Conservation (phyloP, 2,113 vertebrate genomes). For the Mellivora capensis region DNA sequence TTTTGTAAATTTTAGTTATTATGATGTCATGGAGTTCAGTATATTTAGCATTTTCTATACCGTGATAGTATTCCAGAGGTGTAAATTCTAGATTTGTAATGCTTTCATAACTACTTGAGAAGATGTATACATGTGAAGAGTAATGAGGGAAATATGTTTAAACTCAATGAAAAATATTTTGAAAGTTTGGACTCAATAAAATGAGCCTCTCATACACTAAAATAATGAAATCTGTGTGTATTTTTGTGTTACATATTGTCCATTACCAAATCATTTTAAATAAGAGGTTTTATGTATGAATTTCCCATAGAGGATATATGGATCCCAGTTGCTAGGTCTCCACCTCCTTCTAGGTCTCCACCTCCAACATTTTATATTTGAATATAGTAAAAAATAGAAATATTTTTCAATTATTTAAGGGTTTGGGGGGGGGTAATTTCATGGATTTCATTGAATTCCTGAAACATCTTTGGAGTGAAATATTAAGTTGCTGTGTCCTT, state of each 20-base stretch:
- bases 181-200: background rate
- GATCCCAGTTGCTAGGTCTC: background rate
- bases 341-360: background rate
- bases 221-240: background rate
- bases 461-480: background rate
- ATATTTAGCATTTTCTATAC: background rate
- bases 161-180: background rate
- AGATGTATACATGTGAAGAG: background rate
- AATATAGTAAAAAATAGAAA: background rate
- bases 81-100: background rate
- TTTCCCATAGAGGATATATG: background rate
- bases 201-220: background rate
- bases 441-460: background rate
- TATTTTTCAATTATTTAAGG: background rate
- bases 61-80: background rate
- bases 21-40: background rate
- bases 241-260: background rate
- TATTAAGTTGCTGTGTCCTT: background rate
- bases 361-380: background rate
- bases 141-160: background rate
- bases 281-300: rapidly evolving
- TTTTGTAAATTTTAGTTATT: background rate
- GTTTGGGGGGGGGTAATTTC: background rate
- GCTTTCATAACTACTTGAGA: background rate
- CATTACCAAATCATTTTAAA: background rate